A percentile compares a stretch with the other conserved stretches of the same genome.
Evolutionary conservation across 92 coral and sea anemone genomes (phyloP).

Genomic region (Epizoanthus stellaris): DNA sequence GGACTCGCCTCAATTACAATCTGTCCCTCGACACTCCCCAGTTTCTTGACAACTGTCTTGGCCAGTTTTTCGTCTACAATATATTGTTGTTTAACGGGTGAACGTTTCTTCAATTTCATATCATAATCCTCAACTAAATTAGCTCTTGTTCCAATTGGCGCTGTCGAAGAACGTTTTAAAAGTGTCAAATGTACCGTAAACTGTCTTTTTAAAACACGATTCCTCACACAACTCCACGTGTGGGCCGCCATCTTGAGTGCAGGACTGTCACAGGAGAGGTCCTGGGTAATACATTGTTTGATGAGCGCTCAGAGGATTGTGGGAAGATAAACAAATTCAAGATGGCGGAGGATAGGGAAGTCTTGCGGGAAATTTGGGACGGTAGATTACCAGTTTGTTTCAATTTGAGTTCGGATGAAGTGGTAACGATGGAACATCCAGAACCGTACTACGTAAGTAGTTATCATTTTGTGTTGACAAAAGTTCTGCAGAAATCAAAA

Average conservation of each 20-base stretch:
- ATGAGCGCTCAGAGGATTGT: conserved; percentile 30
- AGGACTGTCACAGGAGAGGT: not conserved
- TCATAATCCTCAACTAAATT: conserved; percentile 53
- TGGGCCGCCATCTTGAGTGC: conserved; percentile 42
- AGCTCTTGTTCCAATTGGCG: conserved; percentile 51
- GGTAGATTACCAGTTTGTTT: conserved; percentile 97
- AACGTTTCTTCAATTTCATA: conserved; percentile 54
- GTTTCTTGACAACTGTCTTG: conserved; percentile 65
- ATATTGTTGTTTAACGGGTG: conserved; percentile 76
- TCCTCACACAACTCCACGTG: conserved; percentile 23
- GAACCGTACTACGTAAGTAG: conserved; percentile 95
- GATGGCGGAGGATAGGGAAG: conserved; percentile 99
- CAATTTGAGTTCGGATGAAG: conserved; percentile 92
- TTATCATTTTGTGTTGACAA: too few relatives aligned
- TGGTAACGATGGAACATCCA: conserved; percentile 94
- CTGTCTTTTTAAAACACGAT: not conserved
- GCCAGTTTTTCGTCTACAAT: conserved; percentile 79
- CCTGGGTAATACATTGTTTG: not conserved
- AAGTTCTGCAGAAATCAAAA: not conserved
- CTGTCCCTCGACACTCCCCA: conserved; percentile 63
- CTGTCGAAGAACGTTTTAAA: conserved; percentile 5
- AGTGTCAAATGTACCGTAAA: not conserved
- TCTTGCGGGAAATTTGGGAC: conserved; percentile 94
- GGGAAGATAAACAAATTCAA: conserved; percentile 55
- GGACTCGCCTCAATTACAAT: conserved; percentile 81